Conservation (phyloP, 2,888 invertebrate species). For the Tholera decimalis region DNA sequence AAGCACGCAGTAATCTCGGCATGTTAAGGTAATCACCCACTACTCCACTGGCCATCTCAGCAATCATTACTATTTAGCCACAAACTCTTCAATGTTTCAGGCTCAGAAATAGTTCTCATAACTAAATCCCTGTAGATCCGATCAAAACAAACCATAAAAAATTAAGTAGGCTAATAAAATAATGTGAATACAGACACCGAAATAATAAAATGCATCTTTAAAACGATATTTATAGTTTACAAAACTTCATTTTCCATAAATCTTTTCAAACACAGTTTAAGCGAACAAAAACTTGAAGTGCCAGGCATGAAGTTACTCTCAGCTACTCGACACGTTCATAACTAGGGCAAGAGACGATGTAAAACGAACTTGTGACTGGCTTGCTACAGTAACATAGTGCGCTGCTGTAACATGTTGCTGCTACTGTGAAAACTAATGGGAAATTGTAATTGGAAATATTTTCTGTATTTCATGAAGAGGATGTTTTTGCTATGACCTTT, state of each 20-base stretch:
- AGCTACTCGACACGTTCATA: conserved; percentile 46
- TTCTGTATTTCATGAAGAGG: neutral
- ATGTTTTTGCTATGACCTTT: neutral
- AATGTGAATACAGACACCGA: too few relatives aligned
- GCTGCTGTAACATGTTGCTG: conserved; percentile 13
- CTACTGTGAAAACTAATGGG: conserved; percentile 13
- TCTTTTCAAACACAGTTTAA: conserved; percentile 20
- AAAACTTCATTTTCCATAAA: conserved; percentile 24
- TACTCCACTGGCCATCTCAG: too few relatives aligned
- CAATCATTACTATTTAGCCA: too few relatives aligned
- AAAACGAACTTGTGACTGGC: conserved; percentile 43
- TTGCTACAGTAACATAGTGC: conserved; percentile 34
- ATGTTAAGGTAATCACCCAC: too few relatives aligned
- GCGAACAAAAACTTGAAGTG: conserved; percentile 36
- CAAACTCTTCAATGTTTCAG: too few relatives aligned
- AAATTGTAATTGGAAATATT: conserved; percentile 14
- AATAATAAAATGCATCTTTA: neutral
- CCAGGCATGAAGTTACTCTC: conserved; percentile 41
- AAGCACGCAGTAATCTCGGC: too few relatives aligned
- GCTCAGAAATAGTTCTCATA: too few relatives aligned
- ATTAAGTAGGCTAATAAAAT: too few relatives aligned
- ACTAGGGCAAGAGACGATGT: conserved; percentile 48
- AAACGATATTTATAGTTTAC: neutral
- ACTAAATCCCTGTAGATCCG: too few relatives aligned
- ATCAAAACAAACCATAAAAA: too few relatives aligned